Base-by-base conservation (phyloP, 2,888 invertebrate genomes). In the Phortica magna region DNA sequence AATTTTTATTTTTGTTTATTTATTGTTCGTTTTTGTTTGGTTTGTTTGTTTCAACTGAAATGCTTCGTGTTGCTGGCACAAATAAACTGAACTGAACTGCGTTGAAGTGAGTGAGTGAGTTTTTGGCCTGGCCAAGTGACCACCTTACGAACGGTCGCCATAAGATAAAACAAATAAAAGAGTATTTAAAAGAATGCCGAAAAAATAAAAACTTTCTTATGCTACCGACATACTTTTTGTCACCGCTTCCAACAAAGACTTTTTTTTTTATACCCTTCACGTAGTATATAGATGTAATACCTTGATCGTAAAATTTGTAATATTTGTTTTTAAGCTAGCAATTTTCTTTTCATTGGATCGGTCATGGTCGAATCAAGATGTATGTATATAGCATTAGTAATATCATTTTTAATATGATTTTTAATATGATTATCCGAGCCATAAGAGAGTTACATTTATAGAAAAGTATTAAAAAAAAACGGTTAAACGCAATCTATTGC, bases 191-290 rank as follows among this genome's bases (percentile, higher is more conserved):
- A 85, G 84, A 86, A 88, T 85, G 79, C 57, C 64, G 53, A 74
- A 53, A 71, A 68, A 48, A 64, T 43, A 14, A 57, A 73, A 85
- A 85, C 88, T 85, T 87, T 87, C 85, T 71, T 87, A 86, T 84
- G 48, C 65, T 31, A 31, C 59, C 55, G 14, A 22, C 19, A 22
- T 10, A 61, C 61, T 17, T 61, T 22, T 22, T 48, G 48, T 48
- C 22, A 19, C 7, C 19, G 22, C 10, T 17, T n/a, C 6, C 70
- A 55, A 71, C 75, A 74, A 76, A 78, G 77, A 77, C 72, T 76
- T 76, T 72, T 77, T 73, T 71, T 75, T 77, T 77, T 75, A 61
- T 31, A 31, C 31, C 31, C 77, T 82, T 61, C 71, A 67, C 73
- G 42, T 77, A 31, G 5, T 1, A 31, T 2, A 31, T 31, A 31